Base-by-base conservation (phyloP, 1,140 invertebrate species). In the Zelostemma sp. region DNA sequence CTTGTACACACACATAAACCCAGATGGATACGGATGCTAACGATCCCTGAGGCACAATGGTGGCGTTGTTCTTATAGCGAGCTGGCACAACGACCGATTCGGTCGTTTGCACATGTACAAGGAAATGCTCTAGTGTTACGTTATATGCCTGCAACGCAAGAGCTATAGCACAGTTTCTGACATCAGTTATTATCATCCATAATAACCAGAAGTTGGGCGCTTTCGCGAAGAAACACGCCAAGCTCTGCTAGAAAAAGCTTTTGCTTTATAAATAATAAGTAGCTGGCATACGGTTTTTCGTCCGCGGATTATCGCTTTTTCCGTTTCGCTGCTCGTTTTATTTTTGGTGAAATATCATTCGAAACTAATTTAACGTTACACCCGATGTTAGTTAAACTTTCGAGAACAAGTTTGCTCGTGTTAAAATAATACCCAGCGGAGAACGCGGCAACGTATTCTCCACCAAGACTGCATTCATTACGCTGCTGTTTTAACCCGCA, bases 41-140 rank as follows among this genome's bases (percentile, higher is more conserved):
- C 67, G 57, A 61, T 79, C 77, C 78, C 76, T 12, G 12, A 73
- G 68, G 77, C 75, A 74, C 69, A 74, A 72, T 75, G 61, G 65
- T 64, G 72, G 68, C 61, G 11, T 46, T 15, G 64, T 53, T 73
- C 71, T 69, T 69, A 67, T 56, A 51, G 47, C 28, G 49, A 25
- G 58, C 56, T 64, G 54, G 51, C 61, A 62, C 58, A 63, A 69
- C 71, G 59, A 64, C 64, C 71, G 67, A 69, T 73, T 73, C 60
- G 66, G 50, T 61, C 66, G 46, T 63, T 48, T 14, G 35, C 35
- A 14, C 59, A 40, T 41, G 14, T 38, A 55, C 41, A 35, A 33
- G 49, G 55, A 45, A 51, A 49, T 68, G 49, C 65, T 47, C 6
- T 18, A 8, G 45, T 21, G 18, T 46, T 46, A 19, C 18, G 14